A percentile compares a stretch with the other conserved stretches of the same genome.
phyloP scores from a whole-genome alignment of 2,888 invertebrate genomes.

The Heteromurus nitidus region DNA sequence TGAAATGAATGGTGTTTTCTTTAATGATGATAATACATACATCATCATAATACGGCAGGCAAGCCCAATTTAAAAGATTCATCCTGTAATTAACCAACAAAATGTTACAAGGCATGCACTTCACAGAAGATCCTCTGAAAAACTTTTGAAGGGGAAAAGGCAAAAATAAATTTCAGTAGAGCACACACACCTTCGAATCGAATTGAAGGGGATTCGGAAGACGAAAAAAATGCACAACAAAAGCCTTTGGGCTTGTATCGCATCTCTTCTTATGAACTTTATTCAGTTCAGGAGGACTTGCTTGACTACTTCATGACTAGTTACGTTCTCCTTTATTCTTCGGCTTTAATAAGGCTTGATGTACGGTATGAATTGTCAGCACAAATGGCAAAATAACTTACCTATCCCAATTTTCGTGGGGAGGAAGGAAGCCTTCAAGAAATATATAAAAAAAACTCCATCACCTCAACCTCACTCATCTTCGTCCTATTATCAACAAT shows the following conservation, averaged over 20 bases:
- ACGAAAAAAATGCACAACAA: no score
- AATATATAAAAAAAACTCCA: neutral
- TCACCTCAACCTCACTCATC: neutral
- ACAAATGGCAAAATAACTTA: conserved; percentile 53
- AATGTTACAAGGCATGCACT: no score
- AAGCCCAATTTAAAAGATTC: conserved; percentile 11
- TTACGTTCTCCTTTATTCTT: conserved; percentile 25
- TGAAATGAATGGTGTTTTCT: conserved; percentile 39
- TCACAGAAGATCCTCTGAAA: no score
- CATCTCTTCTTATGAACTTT: no score
- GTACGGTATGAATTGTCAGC: conserved; percentile 48
- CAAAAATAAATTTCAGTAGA: neutral
- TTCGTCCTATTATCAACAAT: neutral
- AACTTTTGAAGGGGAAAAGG: neutral
- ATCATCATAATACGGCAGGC: conserved; percentile 23
- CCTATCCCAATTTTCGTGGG: conserved; percentile 51
- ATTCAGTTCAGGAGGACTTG: no score
- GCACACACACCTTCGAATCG: neutral
- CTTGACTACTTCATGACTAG: neutral
- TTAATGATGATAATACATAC: conserved; percentile 53
- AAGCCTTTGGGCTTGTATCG: no score
- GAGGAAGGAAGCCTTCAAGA: no score
- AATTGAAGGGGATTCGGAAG: no score
- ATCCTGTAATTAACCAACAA: conserved; percentile 48
- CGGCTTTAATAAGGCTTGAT: conserved; percentile 45